A percentile compares a stretch with the other conserved stretches of the same genome.
These are phyloP conservation scores for Tachuris rubrigastra DNA, from an alignment of 2,113 vertebrate genomes.

Conservation along the genomic window DNA sequence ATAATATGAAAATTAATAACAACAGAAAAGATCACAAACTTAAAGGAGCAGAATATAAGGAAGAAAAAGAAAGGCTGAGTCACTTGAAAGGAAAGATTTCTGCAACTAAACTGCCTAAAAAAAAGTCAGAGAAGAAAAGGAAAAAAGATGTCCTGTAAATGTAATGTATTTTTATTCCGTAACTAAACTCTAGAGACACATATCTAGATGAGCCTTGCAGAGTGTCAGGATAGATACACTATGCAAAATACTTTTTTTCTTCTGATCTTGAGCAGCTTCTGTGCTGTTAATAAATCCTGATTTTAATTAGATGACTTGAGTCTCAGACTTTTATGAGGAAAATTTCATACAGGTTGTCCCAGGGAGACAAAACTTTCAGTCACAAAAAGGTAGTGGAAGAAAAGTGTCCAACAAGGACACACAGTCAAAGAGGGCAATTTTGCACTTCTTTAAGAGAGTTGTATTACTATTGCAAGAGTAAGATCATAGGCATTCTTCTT, in stretches of 20 bases:
- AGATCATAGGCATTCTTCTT: not conserved
- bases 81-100: not conserved
- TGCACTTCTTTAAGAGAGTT: not conserved
- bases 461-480: not conserved
- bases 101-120: not conserved
- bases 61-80: not conserved
- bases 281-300: conserved; percentile 28
- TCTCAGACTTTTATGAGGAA: not conserved
- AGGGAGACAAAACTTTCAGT: conserved; percentile 17
- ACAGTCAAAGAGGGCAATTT: not conserved
- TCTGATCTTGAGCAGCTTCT: conserved; percentile 18
- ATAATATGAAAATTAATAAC: not conserved
- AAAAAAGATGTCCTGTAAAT: not conserved
- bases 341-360: not conserved
- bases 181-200: conserved; percentile 22
- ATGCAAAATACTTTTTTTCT: conserved; percentile 15
- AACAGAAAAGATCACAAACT: not conserved
- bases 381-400: not conserved
- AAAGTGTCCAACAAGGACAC: not conserved
- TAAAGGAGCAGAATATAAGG: not conserved
- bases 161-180: not conserved
- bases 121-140: not conserved
- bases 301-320: conserved; percentile 63
- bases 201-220: not conserved
- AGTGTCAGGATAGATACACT: not conserved